Conservation (phyloP, 2,113 vertebrate species). For the Labeo rohita region DNA sequence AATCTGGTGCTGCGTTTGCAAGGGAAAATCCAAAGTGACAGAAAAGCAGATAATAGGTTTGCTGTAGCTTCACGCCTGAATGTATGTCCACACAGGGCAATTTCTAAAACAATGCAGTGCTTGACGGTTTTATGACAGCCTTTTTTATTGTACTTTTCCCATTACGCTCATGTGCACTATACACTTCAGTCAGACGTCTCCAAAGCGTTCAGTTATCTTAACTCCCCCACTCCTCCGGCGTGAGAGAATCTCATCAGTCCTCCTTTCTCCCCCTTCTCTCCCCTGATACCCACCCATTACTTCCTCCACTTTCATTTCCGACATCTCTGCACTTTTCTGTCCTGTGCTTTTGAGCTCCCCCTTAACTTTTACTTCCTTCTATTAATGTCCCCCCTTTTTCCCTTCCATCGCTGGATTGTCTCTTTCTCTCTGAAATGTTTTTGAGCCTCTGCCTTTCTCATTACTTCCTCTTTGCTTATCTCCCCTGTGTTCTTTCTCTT, state of each 20-base stretch:
- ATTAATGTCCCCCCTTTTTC: conserved; percentile 29
- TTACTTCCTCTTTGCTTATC: conserved; percentile 49
- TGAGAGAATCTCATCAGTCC: conserved; percentile 51
- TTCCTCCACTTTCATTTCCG: conserved; percentile 55
- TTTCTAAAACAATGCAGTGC: conserved; percentile 74
- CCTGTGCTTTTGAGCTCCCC: conserved; percentile 47
- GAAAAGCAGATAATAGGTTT: conserved; percentile 82
- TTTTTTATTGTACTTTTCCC: conserved; percentile 66
- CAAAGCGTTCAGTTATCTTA: conserved; percentile 58
- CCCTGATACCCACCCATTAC: conserved; percentile 53
- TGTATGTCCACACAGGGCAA: conserved; percentile 78
- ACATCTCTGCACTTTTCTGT: conserved; percentile 45
- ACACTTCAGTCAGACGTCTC: conserved; percentile 66
- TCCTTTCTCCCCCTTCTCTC: conserved; percentile 36
- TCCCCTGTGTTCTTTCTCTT: conserved; percentile 56
- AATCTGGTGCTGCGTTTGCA: conserved; percentile 78
- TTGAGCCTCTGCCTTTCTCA: conserved; percentile 11
- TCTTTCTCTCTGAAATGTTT: conserved; percentile 1
- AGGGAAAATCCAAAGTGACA: conserved; percentile 78
- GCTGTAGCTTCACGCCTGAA: conserved; percentile 79
- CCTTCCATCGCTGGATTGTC: conserved; percentile 17
- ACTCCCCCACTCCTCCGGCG: conserved; percentile 49
- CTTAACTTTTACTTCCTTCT: conserved; percentile 45
- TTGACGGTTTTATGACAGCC: conserved; percentile 77
- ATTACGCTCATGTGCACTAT: conserved; percentile 66